These are phyloP conservation scores for Oryzias melastigma DNA, from an alignment of 2,113 vertebrate genomes.

Conservation along the genomic window DNA sequence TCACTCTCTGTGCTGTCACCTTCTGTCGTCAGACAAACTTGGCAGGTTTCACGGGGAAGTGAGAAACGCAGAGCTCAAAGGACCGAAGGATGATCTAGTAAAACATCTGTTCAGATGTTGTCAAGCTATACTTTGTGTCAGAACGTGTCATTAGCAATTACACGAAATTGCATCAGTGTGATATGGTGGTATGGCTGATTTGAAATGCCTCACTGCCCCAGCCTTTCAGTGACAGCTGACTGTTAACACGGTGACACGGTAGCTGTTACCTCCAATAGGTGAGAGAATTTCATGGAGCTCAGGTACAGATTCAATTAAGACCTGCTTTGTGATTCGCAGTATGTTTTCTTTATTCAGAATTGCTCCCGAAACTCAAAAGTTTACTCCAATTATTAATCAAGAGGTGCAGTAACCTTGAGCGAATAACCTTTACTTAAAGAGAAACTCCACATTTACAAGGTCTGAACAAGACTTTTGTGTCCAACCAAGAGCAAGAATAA, in stretches of 20 bases:
- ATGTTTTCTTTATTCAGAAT: no score
- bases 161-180: slow-evolving; percentile 40
- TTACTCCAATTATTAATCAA: no score
- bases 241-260: neutral
- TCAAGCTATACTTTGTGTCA: slow-evolving; percentile 45
- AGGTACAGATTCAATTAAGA: neutral
- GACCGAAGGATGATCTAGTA: slow-evolving; percentile 19
- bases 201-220: slow-evolving; percentile 16
- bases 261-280: slow-evolving; percentile 3
- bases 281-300: slow-evolving; percentile 19
- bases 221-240: neutral
- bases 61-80: slow-evolving; percentile 21
- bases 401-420: neutral
- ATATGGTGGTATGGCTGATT: slow-evolving; percentile 20
- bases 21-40: slow-evolving; percentile 36
- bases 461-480: neutral
- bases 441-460: neutral
- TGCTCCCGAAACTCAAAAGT: no score
- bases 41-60: slow-evolving; percentile 21
- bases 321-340: neutral
- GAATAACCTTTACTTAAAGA: neutral
- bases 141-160: slow-evolving; percentile 43
- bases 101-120: slow-evolving; percentile 53
- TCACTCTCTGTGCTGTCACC: slow-evolving; percentile 22
- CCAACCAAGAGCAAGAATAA: neutral